phyloP scores from a whole-genome alignment of 2,888 invertebrate genomes.

The Scaptomyza reducta region DNA sequence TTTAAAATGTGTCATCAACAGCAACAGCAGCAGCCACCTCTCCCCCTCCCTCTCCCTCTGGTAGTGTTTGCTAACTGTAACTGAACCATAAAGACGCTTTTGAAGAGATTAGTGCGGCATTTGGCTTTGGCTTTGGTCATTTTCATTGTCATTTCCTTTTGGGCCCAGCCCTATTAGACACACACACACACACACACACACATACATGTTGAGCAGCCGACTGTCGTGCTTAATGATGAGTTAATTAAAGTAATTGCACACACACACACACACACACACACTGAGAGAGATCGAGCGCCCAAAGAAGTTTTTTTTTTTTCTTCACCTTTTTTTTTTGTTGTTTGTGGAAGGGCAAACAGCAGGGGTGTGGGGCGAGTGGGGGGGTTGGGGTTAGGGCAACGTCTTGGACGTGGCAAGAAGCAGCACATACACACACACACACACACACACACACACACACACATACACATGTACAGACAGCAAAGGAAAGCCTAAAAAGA shows the following conservation, averaged over 20 bases:
- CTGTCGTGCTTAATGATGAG: constrained; percentile 71
- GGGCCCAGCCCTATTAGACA: constrained; percentile 27
- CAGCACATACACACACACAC: constrained; percentile 14
- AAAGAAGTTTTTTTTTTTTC: constrained; percentile 41
- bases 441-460: background rate
- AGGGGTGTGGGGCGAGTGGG: constrained; percentile 1
- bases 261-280: background rate
- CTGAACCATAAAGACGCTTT: constrained; percentile 42
- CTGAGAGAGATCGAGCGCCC: background rate
- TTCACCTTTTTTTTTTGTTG: constrained; percentile 23
- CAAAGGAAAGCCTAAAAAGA: constrained; percentile 37
- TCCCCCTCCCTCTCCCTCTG: constrained; percentile 3
- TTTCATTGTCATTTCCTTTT: constrained; percentile 74
- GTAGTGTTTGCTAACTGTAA: constrained; percentile 45
- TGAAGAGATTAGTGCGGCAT: constrained; percentile 50
- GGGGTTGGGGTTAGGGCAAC: background rate
- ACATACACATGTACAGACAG: background rate
- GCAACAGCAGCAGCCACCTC: background rate
- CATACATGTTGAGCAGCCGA: constrained; percentile 20
- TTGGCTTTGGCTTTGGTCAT: constrained; percentile 48
- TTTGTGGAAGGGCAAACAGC: constrained; percentile 21
- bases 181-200: constrained; percentile 5
- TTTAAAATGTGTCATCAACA: constrained; percentile 51
- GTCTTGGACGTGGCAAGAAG: constrained; percentile 36
- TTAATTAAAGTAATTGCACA: constrained; percentile 78